phyloP scores from a whole-genome alignment of 2,888 invertebrate species.

The Caenorhabditis sp. region DNA sequence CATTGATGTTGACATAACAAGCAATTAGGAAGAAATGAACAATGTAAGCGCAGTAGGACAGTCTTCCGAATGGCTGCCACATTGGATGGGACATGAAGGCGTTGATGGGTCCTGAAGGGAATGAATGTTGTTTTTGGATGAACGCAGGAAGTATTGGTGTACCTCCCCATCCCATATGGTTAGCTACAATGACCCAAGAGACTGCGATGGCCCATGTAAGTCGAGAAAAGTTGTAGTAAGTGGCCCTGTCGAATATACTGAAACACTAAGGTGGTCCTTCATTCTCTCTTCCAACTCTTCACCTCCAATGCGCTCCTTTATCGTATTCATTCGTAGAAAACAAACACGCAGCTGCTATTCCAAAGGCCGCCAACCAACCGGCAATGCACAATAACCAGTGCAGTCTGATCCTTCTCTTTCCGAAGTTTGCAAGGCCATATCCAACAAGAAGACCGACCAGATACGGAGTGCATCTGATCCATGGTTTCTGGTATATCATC shows the following conservation, averaged over 20 bases:
- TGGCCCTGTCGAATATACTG: constrained; percentile 56
- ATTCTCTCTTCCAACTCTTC: not conserved
- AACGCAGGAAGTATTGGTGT: not conserved
- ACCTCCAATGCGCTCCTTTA: constrained; percentile 60
- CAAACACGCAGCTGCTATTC: constrained; percentile 49
- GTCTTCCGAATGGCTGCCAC: constrained; percentile 91
- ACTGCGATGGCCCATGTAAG: constrained; percentile 84
- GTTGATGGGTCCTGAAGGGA: constrained; percentile 40
- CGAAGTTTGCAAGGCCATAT: constrained; percentile 80
- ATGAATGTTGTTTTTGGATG: constrained; percentile 2
- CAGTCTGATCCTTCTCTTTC: constrained; percentile 39
- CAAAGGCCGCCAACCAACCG: constrained; percentile 41
- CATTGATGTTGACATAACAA: constrained; percentile 46
- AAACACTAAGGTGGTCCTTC: not conserved
- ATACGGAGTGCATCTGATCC: constrained; percentile 83
- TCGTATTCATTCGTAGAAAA: constrained; percentile 58
- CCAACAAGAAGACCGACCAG: constrained; percentile 83
- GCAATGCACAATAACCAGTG: constrained; percentile 21
- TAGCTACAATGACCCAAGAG: constrained; percentile 84
- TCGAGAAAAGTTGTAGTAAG: constrained; percentile 73
- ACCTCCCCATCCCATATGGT: constrained; percentile 84
- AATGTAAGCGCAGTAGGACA: constrained; percentile 95
- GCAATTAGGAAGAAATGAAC: constrained; percentile 63
- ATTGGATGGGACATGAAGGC: constrained; percentile 89
- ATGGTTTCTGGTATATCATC: constrained; percentile 83